Conservation (phyloP, 2,797 vertebrate species). For the Petrocephalus schoutedeni region DNA sequence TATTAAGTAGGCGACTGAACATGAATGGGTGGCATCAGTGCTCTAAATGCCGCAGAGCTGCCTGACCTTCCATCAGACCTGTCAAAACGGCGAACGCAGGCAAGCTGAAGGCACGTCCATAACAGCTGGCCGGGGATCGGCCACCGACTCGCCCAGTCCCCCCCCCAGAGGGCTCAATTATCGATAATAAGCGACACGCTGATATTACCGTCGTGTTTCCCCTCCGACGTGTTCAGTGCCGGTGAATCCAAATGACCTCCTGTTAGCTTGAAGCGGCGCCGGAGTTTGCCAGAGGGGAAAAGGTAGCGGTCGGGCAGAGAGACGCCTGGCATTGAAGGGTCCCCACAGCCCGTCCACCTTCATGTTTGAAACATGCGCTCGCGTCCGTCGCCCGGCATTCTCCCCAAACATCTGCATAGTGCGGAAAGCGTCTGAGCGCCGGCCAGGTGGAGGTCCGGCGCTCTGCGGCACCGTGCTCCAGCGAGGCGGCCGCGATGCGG, state of each 20-base stretch:
- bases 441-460: background rate
- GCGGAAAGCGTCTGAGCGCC: background rate
- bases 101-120: background rate
- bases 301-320: background rate
- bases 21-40: background rate
- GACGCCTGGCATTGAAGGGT: background rate
- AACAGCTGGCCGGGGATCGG: background rate
- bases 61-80: background rate
- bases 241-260: background rate
- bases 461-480: background rate
- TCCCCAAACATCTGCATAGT: background rate
- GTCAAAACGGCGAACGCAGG: background rate
- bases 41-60: background rate
- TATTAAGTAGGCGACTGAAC: background rate
- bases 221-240: background rate
- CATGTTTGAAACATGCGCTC: conserved; percentile 6
- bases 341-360: background rate
- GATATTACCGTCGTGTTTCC: background rate
- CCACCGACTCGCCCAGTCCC: background rate
- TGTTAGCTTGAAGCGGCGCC: background rate
- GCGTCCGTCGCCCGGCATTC: background rate
- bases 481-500: background rate
- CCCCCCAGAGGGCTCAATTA: background rate
- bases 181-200: background rate
- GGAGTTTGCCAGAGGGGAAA: background rate